phyloP scores from a whole-genome alignment of 2,113 vertebrate species.

The Pluvianellus socialis region DNA sequence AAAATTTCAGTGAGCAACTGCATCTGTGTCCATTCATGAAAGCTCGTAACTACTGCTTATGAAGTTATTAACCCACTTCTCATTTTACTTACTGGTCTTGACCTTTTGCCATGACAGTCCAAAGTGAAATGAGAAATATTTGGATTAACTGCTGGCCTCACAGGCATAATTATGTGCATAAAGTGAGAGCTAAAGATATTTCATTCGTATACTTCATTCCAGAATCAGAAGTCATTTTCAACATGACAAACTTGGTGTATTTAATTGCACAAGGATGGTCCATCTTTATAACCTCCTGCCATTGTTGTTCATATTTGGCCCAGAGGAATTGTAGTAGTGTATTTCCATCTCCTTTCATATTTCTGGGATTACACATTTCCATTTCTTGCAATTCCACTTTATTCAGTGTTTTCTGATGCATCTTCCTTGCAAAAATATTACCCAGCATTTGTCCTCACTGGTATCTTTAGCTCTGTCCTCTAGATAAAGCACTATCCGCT shows the following conservation, averaged over 20 bases:
- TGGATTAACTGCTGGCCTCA: background rate
- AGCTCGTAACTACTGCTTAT: background rate
- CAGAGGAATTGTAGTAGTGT: background rate
- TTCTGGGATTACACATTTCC: background rate
- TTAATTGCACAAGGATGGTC: background rate
- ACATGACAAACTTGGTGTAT: background rate
- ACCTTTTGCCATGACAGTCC: background rate
- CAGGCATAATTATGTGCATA: background rate
- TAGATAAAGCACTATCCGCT: background rate
- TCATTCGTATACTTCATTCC: background rate
- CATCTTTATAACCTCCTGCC: background rate
- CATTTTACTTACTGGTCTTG: background rate
- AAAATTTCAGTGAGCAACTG: background rate
- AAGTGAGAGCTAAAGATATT: background rate
- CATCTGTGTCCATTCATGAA: background rate
- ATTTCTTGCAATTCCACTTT: background rate
- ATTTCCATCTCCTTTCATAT: background rate
- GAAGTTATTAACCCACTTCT: background rate
- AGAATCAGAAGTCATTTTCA: constrained; percentile 2
- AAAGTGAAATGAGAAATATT: background rate
- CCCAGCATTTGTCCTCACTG: background rate
- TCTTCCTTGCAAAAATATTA: background rate
- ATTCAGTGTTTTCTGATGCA: background rate
- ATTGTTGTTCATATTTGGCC: background rate
- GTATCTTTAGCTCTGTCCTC: background rate